Evolutionary conservation across 2,113 vertebrate species (phyloP).

Genomic region (Corynorhinus townsendii): DNA sequence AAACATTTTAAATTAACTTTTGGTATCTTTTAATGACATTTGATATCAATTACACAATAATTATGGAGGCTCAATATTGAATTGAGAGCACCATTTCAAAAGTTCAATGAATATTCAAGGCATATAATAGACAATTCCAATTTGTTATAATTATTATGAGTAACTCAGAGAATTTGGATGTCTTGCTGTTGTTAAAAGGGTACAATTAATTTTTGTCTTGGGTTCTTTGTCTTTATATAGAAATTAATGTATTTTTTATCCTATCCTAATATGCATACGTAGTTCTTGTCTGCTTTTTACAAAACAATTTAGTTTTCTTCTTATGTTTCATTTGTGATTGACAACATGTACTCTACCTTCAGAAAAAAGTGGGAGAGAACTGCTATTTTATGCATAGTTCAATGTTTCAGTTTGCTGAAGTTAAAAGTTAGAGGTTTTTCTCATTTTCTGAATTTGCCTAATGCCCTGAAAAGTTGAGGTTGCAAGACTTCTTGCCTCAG

Average conservation of each 20-base stretch:
- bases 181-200: not conserved
- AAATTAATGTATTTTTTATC: not conserved
- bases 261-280: not conserved
- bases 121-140: not conserved
- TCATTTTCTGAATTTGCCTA: not conserved
- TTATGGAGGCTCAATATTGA: not conserved
- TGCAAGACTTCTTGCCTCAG: not conserved
- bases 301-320: not conserved
- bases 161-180: not conserved
- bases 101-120: not conserved
- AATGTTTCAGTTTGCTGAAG: not conserved
- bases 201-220: not conserved
- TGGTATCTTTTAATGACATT: not conserved
- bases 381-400: not conserved
- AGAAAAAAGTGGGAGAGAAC: not conserved
- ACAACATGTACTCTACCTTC: not conserved
- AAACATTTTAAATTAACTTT: not conserved
- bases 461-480: not conserved
- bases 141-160: not conserved
- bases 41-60: not conserved
- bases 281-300: not conserved
- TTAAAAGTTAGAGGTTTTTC: not conserved
- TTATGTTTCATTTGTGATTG: not conserved
- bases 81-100: not conserved
- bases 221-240: not conserved